Percentiles rank a stretch among this genome's conserved stretches.
Evolutionary conservation across 1,140 invertebrate species (phyloP).

Genomic region (Drosophila pectinifera): DNA sequence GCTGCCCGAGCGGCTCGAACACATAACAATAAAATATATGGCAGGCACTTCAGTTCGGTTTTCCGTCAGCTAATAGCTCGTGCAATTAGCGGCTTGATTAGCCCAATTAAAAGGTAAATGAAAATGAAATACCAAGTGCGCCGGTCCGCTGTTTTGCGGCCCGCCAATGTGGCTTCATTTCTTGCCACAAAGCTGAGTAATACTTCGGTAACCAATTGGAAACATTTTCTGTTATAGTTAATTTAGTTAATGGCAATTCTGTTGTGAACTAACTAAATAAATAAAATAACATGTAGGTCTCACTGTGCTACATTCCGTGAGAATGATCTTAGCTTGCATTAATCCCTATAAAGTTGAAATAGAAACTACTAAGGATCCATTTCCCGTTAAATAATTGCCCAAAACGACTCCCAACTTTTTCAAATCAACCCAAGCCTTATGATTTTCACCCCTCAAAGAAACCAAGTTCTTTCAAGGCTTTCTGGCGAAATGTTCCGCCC

Average conservation of each 20-base stretch:
- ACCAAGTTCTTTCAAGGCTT: slow-evolving; percentile 19
- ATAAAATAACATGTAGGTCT: too few relatives aligned
- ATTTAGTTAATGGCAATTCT: background rate
- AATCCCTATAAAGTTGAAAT: background rate
- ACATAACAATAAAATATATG: slow-evolving; percentile 80
- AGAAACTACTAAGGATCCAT: background rate
- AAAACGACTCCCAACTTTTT: background rate
- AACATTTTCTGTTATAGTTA: background rate
- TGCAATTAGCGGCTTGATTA: slow-evolving; percentile 78
- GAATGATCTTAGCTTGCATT: too few relatives aligned
- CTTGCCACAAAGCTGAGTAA: slow-evolving; percentile 6
- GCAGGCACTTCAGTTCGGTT: slow-evolving; percentile 17
- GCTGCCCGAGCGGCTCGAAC: slow-evolving; percentile 8
- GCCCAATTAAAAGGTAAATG: slow-evolving; percentile 77
- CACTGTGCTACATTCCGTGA: background rate
- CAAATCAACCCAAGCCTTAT: background rate
- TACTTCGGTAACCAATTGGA: slow-evolving; percentile 8
- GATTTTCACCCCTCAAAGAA: background rate
- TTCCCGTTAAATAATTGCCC: background rate
- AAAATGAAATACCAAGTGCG: slow-evolving; percentile 74
- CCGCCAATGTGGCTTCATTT: slow-evolving; percentile 3
- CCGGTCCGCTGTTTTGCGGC: too few relatives aligned
- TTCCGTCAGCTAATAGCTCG: slow-evolving; percentile 55
- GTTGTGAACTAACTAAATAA: too few relatives aligned
- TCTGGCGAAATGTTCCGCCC: slow-evolving; percentile 1